A percentile compares a stretch with the other conserved stretches of the same genome.
Evolutionary conservation across 2,797 vertebrate genomes (phyloP).

Genomic region (Onychomys leucogaster): DNA sequence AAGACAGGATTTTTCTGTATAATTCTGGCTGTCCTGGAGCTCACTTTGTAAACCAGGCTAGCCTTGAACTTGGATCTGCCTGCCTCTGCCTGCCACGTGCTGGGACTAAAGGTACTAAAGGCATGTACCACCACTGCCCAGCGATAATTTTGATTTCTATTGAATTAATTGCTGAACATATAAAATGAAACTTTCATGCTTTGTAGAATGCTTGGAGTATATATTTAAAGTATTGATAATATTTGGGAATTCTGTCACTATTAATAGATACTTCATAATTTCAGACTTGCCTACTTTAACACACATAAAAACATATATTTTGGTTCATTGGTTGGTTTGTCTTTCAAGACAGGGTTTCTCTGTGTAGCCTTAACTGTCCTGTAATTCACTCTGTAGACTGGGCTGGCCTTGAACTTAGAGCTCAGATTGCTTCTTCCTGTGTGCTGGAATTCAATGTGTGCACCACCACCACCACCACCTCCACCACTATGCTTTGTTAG

Average conservation of each 20-base stretch:
- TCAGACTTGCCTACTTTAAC: background rate
- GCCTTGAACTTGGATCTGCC: background rate
- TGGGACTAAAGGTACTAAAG: background rate
- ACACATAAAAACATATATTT: background rate
- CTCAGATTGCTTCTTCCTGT: background rate
- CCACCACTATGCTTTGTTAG: background rate
- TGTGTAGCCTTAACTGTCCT: background rate
- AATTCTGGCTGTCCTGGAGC: background rate
- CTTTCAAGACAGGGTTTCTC: background rate
- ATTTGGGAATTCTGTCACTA: background rate
- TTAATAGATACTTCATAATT: background rate
- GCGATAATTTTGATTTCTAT: background rate
- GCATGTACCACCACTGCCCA: background rate
- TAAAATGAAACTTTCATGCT: background rate
- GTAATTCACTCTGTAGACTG: background rate
- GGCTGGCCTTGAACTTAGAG: background rate
- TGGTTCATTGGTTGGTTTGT: background rate
- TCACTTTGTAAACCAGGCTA: background rate
- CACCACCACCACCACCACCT: no score
- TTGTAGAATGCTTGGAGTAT: background rate
- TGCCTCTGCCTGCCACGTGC: background rate
- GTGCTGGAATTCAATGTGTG: background rate
- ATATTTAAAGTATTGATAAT: background rate
- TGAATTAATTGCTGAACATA: background rate
- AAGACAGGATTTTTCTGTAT: no score